These are phyloP conservation scores for Mizuhopecten yessoensis DNA, from an alignment of 1,140 invertebrate species.

Conservation along the genomic window DNA sequence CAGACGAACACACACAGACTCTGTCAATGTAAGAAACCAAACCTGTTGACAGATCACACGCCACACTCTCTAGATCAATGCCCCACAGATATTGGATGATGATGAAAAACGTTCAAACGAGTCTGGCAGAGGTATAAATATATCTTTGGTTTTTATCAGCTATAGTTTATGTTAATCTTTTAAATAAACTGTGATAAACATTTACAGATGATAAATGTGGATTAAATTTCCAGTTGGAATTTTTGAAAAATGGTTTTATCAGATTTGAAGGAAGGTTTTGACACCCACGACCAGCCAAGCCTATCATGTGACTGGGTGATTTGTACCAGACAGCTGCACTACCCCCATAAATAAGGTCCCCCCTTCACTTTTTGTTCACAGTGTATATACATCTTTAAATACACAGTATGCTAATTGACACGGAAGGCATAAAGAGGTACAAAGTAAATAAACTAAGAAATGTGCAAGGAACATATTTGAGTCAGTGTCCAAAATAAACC, in stretches of 20 bases:
- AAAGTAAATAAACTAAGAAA: neutral
- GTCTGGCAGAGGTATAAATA: neutral
- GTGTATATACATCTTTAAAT: neutral
- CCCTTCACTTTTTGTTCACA: neutral
- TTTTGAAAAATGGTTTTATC: slow-evolving; percentile 19
- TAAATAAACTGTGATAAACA: neutral
- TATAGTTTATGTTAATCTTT: neutral
- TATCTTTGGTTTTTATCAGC: neutral
- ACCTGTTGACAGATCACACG: neutral
- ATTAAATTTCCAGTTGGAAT: neutral
- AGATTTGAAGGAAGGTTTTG: neutral
- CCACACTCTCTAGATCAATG: neutral
- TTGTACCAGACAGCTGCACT: slow-evolving; percentile 7
- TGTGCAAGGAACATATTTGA: neutral
- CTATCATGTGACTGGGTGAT: neutral
- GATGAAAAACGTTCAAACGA: neutral
- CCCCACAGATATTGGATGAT: neutral
- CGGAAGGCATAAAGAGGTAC: neutral
- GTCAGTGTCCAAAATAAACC: neutral
- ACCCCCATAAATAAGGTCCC: neutral
- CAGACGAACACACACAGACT: slow-evolving; percentile 12
- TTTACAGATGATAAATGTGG: neutral
- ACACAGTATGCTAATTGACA: neutral
- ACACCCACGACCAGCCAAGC: neutral
- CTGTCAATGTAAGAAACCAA: neutral